phyloP scores from a whole-genome alignment of 2,113 vertebrate genomes.

The Podarcis muralis region DNA sequence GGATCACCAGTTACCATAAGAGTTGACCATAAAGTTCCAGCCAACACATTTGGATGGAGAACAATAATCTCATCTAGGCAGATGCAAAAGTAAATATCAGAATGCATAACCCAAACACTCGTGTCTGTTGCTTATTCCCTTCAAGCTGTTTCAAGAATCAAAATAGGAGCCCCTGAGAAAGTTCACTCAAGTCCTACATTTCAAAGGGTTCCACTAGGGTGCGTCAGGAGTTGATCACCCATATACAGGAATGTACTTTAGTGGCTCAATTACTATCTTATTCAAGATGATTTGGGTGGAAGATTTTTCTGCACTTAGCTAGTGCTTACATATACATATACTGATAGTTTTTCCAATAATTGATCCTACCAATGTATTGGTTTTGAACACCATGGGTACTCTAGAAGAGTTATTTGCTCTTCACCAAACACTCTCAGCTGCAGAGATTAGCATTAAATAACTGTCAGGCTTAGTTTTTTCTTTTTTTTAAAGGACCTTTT shows the following conservation, averaged over 20 bases:
- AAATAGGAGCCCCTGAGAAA: background rate
- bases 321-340: background rate
- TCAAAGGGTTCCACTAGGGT: background rate
- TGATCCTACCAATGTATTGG: background rate
- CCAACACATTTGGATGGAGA: background rate
- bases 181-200: background rate
- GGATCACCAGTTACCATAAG: background rate
- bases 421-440: background rate
- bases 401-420: background rate
- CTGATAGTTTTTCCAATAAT: background rate
- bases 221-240: background rate
- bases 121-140: background rate
- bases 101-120: background rate
- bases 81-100: background rate
- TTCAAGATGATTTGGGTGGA: background rate
- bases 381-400: background rate
- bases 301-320: background rate
- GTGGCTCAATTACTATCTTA: background rate
- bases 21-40: background rate
- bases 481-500: background rate
- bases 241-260: background rate
- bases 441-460: background rate
- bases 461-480: background rate
- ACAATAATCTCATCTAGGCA: background rate
- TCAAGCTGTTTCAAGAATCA: background rate